A percentile compares a stretch with the other conserved stretches of the same genome.
phyloP scores from a whole-genome alignment of 2,113 vertebrate genomes.

The Cavia aperea region DNA sequence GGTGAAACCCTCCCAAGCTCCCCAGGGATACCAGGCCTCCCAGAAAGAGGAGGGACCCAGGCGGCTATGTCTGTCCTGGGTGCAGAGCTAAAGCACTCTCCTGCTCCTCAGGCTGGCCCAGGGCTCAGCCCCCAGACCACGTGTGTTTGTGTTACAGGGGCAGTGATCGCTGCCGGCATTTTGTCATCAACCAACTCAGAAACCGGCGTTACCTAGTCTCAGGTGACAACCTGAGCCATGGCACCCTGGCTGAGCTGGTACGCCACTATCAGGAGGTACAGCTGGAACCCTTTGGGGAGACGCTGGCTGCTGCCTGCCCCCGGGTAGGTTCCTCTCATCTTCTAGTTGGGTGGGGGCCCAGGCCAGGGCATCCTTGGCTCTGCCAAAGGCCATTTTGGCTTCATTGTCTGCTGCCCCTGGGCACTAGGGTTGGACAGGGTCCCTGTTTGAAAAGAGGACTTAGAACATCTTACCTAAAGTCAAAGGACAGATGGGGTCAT shows the following conservation, averaged over 20 bases:
- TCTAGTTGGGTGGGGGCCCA: not conserved
- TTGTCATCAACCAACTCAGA: conserved; percentile 81
- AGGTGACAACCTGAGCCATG: conserved; percentile 76
- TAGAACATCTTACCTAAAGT: conserved; percentile 72
- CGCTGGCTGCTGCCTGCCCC: conserved; percentile 76
- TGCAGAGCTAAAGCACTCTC: not conserved
- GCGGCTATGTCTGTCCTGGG: not conserved
- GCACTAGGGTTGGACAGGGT: not conserved
- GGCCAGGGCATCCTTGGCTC: not conserved
- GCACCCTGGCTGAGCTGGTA: conserved; percentile 77
- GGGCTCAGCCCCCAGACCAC: not conserved
- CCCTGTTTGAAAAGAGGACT: conserved; percentile 63
- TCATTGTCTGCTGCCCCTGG: not conserved
- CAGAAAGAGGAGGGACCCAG: not conserved
- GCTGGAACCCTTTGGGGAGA: conserved; percentile 85
- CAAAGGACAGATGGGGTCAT: conserved; percentile 31
- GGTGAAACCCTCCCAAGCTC: not conserved
- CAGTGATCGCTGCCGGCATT: conserved; percentile 84
- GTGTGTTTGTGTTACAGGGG: conserved; percentile 74
- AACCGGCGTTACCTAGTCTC: conserved; percentile 78
- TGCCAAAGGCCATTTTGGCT: not conserved
- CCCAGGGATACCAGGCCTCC: not conserved
- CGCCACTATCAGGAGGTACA: conserved; percentile 77
- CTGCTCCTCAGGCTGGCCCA: not conserved
- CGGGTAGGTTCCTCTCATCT: conserved; percentile 72